Conservation (phyloP, 2,113 vertebrate species). For the Cryptoleucopteryx plumbea region DNA sequence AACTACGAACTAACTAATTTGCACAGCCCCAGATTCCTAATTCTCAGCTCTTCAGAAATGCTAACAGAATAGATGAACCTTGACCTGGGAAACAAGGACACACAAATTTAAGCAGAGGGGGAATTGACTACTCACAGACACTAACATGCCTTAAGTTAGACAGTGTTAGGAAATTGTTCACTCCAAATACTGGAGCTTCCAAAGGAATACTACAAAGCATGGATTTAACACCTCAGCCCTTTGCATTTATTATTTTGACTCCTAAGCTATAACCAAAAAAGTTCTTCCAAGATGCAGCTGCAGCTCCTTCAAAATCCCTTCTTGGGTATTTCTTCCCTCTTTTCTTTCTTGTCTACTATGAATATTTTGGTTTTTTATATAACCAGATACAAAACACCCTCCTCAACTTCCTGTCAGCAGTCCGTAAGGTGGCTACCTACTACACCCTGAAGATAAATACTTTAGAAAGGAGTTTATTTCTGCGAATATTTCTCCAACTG, state of each 20-base stretch:
- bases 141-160: background rate
- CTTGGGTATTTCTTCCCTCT: background rate
- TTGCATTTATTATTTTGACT: background rate
- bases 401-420: background rate
- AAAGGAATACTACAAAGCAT: background rate
- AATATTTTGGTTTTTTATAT: background rate
- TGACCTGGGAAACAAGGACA: background rate
- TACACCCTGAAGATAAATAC: background rate
- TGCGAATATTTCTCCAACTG: background rate
- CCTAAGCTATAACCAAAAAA: background rate
- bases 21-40: background rate
- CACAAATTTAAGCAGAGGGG: background rate
- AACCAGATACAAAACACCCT: background rate
- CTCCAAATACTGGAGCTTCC: background rate
- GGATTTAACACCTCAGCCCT: background rate
- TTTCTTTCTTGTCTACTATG: background rate
- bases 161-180: background rate
- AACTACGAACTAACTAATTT: background rate
- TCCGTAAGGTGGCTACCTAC: background rate
- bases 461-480: background rate
- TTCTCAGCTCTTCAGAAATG: background rate
- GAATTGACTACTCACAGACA: background rate
- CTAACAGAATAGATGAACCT: background rate
- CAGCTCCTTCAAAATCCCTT: background rate
- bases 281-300: background rate